Percentiles rank a stretch among this genome's conserved stretches.
phyloP scores from a whole-genome alignment of 2,888 invertebrate genomes.

The Dorcus hopei region DNA sequence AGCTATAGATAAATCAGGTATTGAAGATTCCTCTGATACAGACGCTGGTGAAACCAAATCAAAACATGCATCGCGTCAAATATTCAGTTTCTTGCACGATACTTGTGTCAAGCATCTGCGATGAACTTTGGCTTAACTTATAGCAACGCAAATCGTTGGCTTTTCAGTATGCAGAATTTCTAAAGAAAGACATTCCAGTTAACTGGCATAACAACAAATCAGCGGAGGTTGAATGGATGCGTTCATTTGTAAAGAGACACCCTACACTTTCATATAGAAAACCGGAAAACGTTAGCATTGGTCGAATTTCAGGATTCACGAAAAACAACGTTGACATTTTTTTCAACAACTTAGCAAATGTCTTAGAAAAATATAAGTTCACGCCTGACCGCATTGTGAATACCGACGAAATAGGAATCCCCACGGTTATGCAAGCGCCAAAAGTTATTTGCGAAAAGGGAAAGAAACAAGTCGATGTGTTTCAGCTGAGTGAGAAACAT shows the following conservation, averaged over 20 bases:
- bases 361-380: not conserved
- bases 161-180: slow-evolving; percentile 4
- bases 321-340: slow-evolving; percentile 6
- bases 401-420: slow-evolving; percentile 5
- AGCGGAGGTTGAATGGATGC: slow-evolving; percentile 15
- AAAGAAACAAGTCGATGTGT: slow-evolving; percentile 24
- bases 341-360: slow-evolving; percentile 4
- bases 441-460: slow-evolving; percentile 24
- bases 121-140: slow-evolving; percentile 13
- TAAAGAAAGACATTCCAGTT: slow-evolving; percentile 1
- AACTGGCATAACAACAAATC: slow-evolving; percentile 5
- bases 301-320: not conserved
- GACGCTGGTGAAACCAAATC: no score
- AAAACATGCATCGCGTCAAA: no score
- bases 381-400: not conserved
- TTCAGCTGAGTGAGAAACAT: slow-evolving; percentile 29
- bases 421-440: slow-evolving; percentile 21
- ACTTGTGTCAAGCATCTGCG: not conserved
- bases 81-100: no score
- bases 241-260: no score
- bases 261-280: no score
- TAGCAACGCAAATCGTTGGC: slow-evolving; percentile 4
- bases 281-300: no score
- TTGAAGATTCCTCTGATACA: no score
- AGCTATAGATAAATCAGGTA: no score